Base-by-base conservation (phyloP, 2,113 vertebrate genomes). In the Ariopsis seemanni region DNA sequence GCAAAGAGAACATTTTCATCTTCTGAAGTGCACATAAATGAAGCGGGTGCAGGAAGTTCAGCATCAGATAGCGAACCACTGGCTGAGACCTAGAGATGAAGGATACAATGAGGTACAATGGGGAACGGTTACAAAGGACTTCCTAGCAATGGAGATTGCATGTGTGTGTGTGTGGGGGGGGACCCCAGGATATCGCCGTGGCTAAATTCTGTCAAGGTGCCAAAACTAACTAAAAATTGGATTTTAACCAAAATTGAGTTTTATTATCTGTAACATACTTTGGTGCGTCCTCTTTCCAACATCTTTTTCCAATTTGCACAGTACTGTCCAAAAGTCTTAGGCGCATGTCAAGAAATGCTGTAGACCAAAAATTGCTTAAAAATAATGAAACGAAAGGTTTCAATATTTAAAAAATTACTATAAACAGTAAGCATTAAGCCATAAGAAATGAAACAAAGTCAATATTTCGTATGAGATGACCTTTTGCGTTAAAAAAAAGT, bases 1-100 rank as follows among this genome's bases (percentile, higher is more conserved):
- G 96, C 93, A 0, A 95, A 91, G 0, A 96, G 94, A 0, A 95
- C 85, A 1, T 93, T 94, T 53, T 97, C 96, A 6, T 97, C 95
- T 15, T 95, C 94, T 22, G 95, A 94, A 0, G 89, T 86, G 22
- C 91, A 90, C 53, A 96, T 90, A 74, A 97, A 92, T 52, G 91
- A 90, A 15, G 95, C 92, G 0, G 91, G 77, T 89, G 92, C 87
- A 0, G 95, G 93, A 91, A 97, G 94, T 83, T 95, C 92, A 17
- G 90, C 77, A 0, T 91, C 87, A 0, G 92, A 86, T 0, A 89
- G 89, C 52, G 82, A 90, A 7, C 93, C 94, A 1, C 91, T 71
- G 0, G 82, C 84, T 27, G 93, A 95, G 75, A 97, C 91, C 96
- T 97, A 91, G 2, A 84, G 1, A 89, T 27, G 82, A 34, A 82